A percentile compares a stretch with the other conserved stretches of the same genome.
phyloP scores from a whole-genome alignment of 2,113 vertebrate genomes.

The Melanotaenia duboulayi region DNA sequence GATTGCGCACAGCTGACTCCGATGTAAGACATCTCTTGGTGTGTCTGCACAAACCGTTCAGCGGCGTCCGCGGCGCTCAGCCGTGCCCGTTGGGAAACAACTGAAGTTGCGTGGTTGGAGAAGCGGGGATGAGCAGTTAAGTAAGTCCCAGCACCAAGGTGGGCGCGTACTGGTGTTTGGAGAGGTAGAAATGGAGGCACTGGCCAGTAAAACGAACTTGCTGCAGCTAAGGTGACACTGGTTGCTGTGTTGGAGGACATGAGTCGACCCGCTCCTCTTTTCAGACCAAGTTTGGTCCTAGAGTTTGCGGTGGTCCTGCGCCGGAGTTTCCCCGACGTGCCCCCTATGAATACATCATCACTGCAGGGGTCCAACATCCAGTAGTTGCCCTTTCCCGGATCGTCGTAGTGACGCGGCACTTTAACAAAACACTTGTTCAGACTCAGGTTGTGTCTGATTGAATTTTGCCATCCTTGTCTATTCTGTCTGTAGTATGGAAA shows the following conservation, averaged over 20 bases:
- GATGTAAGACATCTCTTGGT: constrained; percentile 74
- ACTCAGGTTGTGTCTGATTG: constrained; percentile 86
- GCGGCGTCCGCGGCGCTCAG: constrained; percentile 44
- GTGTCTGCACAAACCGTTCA: constrained; percentile 68
- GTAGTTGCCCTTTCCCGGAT: constrained; percentile 87
- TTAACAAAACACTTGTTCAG: constrained; percentile 87
- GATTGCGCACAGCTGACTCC: constrained; percentile 69
- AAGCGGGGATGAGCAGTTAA: constrained; percentile 58
- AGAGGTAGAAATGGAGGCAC: constrained; percentile 77
- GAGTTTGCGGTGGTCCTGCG: constrained; percentile 70
- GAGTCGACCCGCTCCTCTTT: constrained; percentile 64
- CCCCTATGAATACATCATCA: constrained; percentile 85
- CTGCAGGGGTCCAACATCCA: constrained; percentile 88
- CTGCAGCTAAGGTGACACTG: constrained; percentile 70
- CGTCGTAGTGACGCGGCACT: constrained; percentile 85
- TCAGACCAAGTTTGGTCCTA: constrained; percentile 74
- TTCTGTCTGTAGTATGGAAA: constrained; percentile 85
- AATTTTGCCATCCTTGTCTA: constrained; percentile 85
- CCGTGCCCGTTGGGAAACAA: constrained; percentile 67
- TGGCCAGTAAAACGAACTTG: constrained; percentile 83
- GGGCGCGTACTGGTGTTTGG: constrained; percentile 67
- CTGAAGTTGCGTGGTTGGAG: constrained; percentile 63
- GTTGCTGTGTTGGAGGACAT: constrained; percentile 63
- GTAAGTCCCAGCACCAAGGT: constrained; percentile 56
- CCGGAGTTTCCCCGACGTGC: constrained; percentile 81